Evolutionary conservation across 37 sponge, comb jelly and placozoan genomes (phyloP), one percentile per base, ranked within the genome.

Genomic region (Ianthella basta): DNA sequence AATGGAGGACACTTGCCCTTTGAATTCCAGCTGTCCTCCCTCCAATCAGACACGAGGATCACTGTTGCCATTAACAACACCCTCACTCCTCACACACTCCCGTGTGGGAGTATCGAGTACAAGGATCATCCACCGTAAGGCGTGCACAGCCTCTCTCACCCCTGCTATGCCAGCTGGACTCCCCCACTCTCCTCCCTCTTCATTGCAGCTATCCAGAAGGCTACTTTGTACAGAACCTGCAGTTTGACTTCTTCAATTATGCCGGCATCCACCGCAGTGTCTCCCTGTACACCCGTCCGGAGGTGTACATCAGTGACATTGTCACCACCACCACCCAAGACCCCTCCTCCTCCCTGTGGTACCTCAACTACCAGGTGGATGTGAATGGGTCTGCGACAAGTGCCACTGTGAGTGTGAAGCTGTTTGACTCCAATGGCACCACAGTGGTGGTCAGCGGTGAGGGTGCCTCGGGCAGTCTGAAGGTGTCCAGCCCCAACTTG

Each of bases 221-320:
- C 8, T 86, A 78, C 39, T 77, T 87, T 29, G 53, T 50, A 18
- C 87, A 86, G 60, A 84, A 86, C 53, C 34, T 82, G 5, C 87
- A 91, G 81, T 84, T 91, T 80, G 91, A 91, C 40, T 91, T 91
- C 82, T 91, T 83, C 84, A 91, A 91, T 72, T 91, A 91, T 70
- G 91, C 91, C 66, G 91, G 91, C 15, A 67, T 91, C 37, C 87
- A 91, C 4, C 91, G 87, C 19, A 68, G 82, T n/a, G 91, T 91
- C 55, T 82, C 77, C 59, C 60, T 91, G 24, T 86, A 91, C 84
- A 87, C 85, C 19, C 83, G 84, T 66, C 84, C 91, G 41, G 25
- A 18, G 29, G 81, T 80, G 35, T 68, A 83, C 59, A 35, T 91
- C 14, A 41, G 74, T 23, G 91, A 91, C 61, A 79, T 91, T 21